Evolutionary conservation across 2,797 vertebrate genomes (phyloP), one percentile per base, ranked within the genome.

Genomic region (Anas bahamensis): DNA sequence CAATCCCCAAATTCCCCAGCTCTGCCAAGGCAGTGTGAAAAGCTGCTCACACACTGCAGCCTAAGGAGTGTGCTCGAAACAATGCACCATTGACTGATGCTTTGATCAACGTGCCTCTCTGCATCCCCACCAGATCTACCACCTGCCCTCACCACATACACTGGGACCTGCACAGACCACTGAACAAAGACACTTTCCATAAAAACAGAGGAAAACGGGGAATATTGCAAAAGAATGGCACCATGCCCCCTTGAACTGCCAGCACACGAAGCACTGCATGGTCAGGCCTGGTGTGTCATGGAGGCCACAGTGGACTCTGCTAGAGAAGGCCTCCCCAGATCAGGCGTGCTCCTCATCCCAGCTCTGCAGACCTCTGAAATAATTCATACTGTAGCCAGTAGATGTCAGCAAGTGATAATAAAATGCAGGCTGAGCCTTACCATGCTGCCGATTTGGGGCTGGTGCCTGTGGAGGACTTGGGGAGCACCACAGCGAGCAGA

Each of bases 391-490:
- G 31, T 64, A 86, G 92, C 98, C 98, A 94, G 98, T 90, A 98
- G 98, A 97, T 98, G 98, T 98, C 98, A 97, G 96, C 96, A 97
- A 89, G 92, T 4, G 98, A 98, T 97, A 96, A 97, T 86, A 59
- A 97, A 98, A 97, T 13, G 41, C 50, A 6, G 42, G 41, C 88
- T 26, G 39, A 41, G 79, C 60, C 71, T 42, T 9, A 42, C 46
- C 29, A 59, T 21, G 53, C 71, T 68, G 4, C 0, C 21, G 7
- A 37, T 77, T 93, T 35, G 90, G 83, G 88, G 37, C 9, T 48
- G 73, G 2, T 4, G 2, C 3, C 31, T 2, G 2, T 39, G 23
- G 23, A 69, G 78, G 21, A n/a, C 60, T 29, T 9, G 4, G 33
- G 26, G 39, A 16, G 26, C 2, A 1, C 41, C 10, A 23, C 31